Percentiles rank a stretch among this genome's conserved stretches.
Evolutionary conservation across 2,797 vertebrate genomes (phyloP).

Genomic region (Sebastes diaconus): DNA sequence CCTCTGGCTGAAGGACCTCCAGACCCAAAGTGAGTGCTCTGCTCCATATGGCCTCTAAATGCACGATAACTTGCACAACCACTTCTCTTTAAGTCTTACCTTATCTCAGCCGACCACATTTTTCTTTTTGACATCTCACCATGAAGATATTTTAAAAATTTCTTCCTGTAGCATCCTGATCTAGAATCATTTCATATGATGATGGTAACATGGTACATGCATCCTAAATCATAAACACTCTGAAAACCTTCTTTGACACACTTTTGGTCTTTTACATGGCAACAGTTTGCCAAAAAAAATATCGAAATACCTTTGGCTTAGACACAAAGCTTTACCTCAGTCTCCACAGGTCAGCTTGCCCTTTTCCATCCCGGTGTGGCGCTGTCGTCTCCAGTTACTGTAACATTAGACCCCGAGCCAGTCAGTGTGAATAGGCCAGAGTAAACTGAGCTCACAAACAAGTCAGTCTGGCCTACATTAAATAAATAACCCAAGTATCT

Average conservation of each 20-base stretch:
- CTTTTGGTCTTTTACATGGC: neutral
- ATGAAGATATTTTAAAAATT: neutral
- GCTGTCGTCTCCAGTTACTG: slow-evolving; percentile 64
- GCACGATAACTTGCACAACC: neutral
- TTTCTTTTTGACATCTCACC: neutral
- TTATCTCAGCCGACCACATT: neutral
- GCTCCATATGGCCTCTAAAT: neutral
- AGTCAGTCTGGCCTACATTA: slow-evolving; percentile 9
- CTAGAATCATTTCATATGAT: neutral
- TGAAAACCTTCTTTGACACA: neutral
- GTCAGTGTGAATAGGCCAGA: slow-evolving; percentile 25
- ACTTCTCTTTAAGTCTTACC: neutral
- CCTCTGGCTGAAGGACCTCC: slow-evolving; percentile 95
- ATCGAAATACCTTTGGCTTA: neutral
- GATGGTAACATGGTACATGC: neutral
- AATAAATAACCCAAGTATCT: slow-evolving; percentile 8
- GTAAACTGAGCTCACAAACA: slow-evolving; percentile 57
- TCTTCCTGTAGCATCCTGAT: neutral
- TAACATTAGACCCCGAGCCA: slow-evolving; percentile 47
- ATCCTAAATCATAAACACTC: neutral
- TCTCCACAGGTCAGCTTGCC: slow-evolving; percentile 25
- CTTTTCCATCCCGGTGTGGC: slow-evolving; percentile 42
- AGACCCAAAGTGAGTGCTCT: slow-evolving; percentile 90
- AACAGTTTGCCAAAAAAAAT: slow-evolving; percentile 1
- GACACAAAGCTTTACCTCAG: neutral